A percentile compares a stretch with the other conserved stretches of the same genome.
Conservation (phyloP, 2,113 vertebrate species). For the Ornithorhynchus anatinus region DNA sequence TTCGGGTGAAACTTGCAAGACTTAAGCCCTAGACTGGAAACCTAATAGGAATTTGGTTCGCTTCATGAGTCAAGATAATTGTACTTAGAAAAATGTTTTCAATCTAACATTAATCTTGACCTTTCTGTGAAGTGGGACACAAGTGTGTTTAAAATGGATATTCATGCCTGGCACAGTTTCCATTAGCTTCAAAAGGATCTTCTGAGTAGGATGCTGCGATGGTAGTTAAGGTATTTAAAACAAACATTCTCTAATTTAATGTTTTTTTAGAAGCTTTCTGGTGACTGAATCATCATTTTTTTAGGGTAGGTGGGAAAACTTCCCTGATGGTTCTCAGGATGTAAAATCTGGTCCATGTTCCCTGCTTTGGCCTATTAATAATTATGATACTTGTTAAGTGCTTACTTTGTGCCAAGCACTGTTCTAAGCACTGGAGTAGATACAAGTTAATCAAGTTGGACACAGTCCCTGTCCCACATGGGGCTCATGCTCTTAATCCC, state of each 20-base stretch:
- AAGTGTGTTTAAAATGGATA: slow-evolving; percentile 38
- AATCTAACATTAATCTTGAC: slow-evolving; percentile 41
- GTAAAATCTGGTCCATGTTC: no score
- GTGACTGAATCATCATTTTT: background rate
- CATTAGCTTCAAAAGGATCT: slow-evolving; percentile 29
- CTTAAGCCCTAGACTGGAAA: slow-evolving; percentile 20
- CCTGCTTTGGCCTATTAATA: no score
- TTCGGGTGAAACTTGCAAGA: background rate
- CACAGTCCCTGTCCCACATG: no score
- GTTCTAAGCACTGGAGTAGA: no score
- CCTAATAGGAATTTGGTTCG: slow-evolving; percentile 23
- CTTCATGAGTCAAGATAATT: slow-evolving; percentile 45
- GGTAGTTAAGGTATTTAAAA: slow-evolving; percentile 24
- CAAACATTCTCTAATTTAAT: slow-evolving; percentile 22
- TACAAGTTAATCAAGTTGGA: no score
- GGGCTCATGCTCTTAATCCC: no score
- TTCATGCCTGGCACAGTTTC: slow-evolving; percentile 17
- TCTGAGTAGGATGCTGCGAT: slow-evolving; percentile 2
- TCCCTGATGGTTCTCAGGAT: background rate
- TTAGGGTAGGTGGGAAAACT: slow-evolving; percentile 2
- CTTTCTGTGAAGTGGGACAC: slow-evolving; percentile 30
- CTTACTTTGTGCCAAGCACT: no score
- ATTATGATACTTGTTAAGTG: no score
- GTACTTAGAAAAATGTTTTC: slow-evolving; percentile 38
- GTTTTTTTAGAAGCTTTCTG: background rate